These are phyloP conservation scores for Nycticebus coucang DNA, from an alignment of 2,113 vertebrate species.

Conservation along the genomic window DNA sequence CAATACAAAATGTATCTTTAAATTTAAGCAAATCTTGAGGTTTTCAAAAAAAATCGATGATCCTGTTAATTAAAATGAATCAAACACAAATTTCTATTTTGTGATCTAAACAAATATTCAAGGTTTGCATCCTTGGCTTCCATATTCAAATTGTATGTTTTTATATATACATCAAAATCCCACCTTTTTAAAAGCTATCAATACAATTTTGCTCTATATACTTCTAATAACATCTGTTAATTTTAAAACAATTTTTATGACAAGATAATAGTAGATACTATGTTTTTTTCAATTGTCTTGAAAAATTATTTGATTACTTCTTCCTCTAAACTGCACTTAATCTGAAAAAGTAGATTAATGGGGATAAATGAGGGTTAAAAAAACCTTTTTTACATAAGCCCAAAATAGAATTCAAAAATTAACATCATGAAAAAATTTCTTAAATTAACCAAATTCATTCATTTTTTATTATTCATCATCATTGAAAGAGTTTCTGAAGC, in stretches of 20 bases:
- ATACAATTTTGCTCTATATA: not conserved
- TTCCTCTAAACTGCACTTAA: constrained; percentile 47
- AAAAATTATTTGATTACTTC: constrained; percentile 40
- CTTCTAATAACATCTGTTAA: constrained; percentile 27
- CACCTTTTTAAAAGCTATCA: constrained; percentile 16
- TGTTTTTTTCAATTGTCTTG: constrained; percentile 3
- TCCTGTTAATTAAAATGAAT: constrained; percentile 33
- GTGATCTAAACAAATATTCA: constrained; percentile 31
- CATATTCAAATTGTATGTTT: constrained; percentile 11
- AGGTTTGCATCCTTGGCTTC: constrained; percentile 28
- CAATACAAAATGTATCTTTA: constrained; percentile 29
- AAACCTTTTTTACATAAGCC: not conserved
- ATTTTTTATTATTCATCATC: constrained; percentile 3
- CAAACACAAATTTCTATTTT: constrained; percentile 52
- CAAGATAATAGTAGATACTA: constrained; percentile 32
- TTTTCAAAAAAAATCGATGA: not conserved
- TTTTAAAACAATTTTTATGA: constrained; percentile 46
- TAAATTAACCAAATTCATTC: not conserved
- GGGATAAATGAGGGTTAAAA: constrained; percentile 21
- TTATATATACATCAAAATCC: constrained; percentile 45
- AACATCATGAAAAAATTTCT: constrained; percentile 30
- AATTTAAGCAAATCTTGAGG: constrained; percentile 57
- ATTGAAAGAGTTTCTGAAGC: constrained; percentile 8
- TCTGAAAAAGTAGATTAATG: not conserved
- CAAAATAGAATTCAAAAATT: not conserved